Percentiles rank a stretch among this genome's conserved stretches.
These are phyloP conservation scores for Desmophyllum pertusum DNA, from an alignment of 92 coral and sea anemone species.

Conservation along the genomic window DNA sequence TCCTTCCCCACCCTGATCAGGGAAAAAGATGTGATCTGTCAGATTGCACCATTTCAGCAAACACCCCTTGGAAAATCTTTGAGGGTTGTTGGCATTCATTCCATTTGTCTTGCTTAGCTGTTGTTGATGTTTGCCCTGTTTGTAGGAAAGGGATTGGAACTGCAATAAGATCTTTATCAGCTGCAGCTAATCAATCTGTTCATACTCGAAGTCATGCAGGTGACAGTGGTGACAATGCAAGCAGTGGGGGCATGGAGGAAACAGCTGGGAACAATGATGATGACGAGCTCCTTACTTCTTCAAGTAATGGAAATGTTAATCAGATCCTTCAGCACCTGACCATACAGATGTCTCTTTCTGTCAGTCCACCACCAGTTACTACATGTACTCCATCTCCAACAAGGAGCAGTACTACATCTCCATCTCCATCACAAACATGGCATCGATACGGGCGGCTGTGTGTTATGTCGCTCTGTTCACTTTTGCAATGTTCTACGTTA, in stretches of 20 bases:
- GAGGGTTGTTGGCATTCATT: constrained; percentile 61
- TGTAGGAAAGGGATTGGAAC: constrained; percentile 31
- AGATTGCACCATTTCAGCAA: not conserved
- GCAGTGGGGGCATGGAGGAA: not conserved
- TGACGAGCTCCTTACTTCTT: not conserved
- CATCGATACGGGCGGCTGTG: constrained; percentile 43
- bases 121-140: constrained; percentile 16
- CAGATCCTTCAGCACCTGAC: constrained; percentile 18
- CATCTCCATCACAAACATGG: not conserved
- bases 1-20: constrained; percentile 26
- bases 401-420: not conserved
- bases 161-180: constrained; percentile 19
- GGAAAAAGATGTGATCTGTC: constrained; percentile 37
- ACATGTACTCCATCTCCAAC: not conserved
- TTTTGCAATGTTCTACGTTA: constrained; percentile 41
- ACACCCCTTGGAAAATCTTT: constrained; percentile 33
- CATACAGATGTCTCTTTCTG: constrained; percentile 6
- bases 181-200: constrained; percentile 24
- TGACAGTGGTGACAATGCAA: not conserved
- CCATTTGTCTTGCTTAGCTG: constrained; percentile 21
- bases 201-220: not conserved
- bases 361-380: constrained; percentile 29
- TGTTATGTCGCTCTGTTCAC: constrained; percentile 46
- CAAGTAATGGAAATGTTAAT: constrained; percentile 5
- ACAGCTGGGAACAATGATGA: not conserved